Evolutionary conservation across 1,140 invertebrate species (phyloP), one percentile per base, ranked within the genome.

Genomic region (Drosophila sturtevanti): DNA sequence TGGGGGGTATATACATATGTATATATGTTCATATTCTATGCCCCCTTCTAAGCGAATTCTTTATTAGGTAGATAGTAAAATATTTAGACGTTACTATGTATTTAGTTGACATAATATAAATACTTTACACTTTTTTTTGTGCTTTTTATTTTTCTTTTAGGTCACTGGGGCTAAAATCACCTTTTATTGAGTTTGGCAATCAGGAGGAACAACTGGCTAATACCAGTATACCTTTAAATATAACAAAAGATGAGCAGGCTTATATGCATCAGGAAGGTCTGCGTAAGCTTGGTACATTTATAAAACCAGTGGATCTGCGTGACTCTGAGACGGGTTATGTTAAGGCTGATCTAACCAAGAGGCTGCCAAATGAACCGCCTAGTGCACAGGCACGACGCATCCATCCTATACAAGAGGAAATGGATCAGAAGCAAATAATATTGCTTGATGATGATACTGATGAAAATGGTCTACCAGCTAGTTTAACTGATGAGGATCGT

Each of bases 361-460:
- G 84, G 65, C 61, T 90, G 41, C 51, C 76, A 9, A 52, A 60
- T 18, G 64, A 73, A 11, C 55, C 63, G 12, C 65, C 70, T 11
- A 81, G 56, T 12, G 68, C 68, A 5, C 70, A 75, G 59, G 73
- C 76, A 10, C 59, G 82, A 5, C 75, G 79, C 0, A 35, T 84
- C 4, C 89, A 89, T 77, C 90, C 89, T 1, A 90, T 91, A 35
- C 86, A 89, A 37, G 90, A 90, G 66, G 91, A 91, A 67, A 91
- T 92, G 89, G 86, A 92, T 60, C 90, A 89, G 52, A 92, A 91
- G 55, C 84, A 92, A 71, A 91, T 91, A 1, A 85, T 90, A 16
- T 68, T 91, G 35, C 76, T 92, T n/a, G 90, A 91, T 34, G 91
- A 91, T 37, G 89, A 90, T 64, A 90, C 85, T 27, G 90, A 91